Conservation (phyloP, 2,113 vertebrate genomes). For the Caranx ignobilis region DNA sequence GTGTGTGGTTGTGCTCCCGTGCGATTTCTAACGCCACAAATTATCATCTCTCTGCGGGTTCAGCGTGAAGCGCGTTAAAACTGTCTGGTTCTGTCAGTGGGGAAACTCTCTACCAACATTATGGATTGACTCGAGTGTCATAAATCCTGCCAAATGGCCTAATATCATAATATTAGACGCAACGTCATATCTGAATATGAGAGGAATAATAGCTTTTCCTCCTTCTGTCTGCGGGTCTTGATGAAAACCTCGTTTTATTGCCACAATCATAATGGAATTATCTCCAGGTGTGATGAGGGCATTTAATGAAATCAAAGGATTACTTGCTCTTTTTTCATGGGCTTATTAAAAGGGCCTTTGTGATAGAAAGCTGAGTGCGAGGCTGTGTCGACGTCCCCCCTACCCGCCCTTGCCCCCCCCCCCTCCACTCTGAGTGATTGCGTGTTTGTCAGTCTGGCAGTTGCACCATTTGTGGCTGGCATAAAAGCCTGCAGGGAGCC, state of each 20-base stretch:
- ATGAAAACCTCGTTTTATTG: slow-evolving; percentile 86
- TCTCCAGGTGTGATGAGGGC: slow-evolving; percentile 85
- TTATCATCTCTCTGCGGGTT: background rate
- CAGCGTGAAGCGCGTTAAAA: background rate
- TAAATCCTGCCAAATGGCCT: slow-evolving; percentile 75
- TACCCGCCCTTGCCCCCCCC: background rate
- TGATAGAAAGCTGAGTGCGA: slow-evolving; percentile 64
- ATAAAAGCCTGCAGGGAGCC: slow-evolving; percentile 83
- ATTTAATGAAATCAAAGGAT: slow-evolving; percentile 86
- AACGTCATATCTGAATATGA: slow-evolving; percentile 79
- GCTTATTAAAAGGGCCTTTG: slow-evolving; percentile 78
- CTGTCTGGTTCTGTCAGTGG: slow-evolving; percentile 33
- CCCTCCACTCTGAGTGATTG: slow-evolving; percentile 73
- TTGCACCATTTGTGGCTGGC: slow-evolving; percentile 78
- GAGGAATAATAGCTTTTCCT: slow-evolving; percentile 82
- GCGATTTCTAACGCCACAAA: slow-evolving; percentile 13
- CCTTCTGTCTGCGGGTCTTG: slow-evolving; percentile 79
- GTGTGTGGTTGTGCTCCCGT: background rate
- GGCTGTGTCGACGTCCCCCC: background rate
- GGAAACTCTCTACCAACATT: slow-evolving; percentile 37
- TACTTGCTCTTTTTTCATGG: slow-evolving; percentile 77
- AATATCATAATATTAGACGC: slow-evolving; percentile 72
- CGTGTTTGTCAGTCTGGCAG: slow-evolving; percentile 80
- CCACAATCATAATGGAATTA: slow-evolving; percentile 86
- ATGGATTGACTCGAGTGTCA: slow-evolving; percentile 59